These are phyloP conservation scores for Xenopus petersii DNA, from an alignment of 2,797 vertebrate species.

Conservation along the genomic window DNA sequence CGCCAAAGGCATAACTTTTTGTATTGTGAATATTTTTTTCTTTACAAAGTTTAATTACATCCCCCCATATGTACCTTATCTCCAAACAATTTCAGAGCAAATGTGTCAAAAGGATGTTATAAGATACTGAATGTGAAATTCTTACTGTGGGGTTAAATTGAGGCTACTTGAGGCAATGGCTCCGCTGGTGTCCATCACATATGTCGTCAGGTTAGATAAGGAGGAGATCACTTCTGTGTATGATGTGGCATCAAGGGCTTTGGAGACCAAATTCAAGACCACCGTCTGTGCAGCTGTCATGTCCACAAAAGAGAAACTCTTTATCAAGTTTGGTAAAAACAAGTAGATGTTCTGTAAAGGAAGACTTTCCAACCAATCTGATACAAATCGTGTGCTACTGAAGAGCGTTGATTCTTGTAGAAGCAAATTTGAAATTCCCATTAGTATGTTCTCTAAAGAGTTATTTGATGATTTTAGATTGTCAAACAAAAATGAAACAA, in stretches of 20 bases:
- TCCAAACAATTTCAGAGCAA: no score
- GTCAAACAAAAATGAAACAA: constrained; percentile 13
- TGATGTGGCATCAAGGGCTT: constrained; percentile 18
- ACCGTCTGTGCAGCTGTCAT: constrained; percentile 3
- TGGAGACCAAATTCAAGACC: constrained; percentile 10
- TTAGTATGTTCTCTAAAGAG: constrained; percentile 7
- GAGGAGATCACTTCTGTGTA: constrained; percentile 16
- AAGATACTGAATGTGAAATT: background rate
- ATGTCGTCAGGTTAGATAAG: background rate
- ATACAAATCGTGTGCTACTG: constrained; percentile 1
- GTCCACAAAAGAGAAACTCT: background rate
- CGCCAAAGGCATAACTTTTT: no score
- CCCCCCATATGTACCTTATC: no score
- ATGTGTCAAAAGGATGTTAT: background rate
- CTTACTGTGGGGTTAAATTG: constrained; percentile 23
- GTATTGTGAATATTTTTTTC: no score
- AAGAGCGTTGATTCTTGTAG: constrained; percentile 26
- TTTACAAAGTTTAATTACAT: no score
- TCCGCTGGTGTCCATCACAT: background rate
- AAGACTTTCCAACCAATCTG: constrained; percentile 12
- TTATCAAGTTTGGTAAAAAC: background rate
- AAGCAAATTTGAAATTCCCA: constrained; percentile 9
- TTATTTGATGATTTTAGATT: constrained; percentile 4
- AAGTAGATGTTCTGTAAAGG: constrained; percentile 1
- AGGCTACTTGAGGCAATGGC: background rate